Base-by-base conservation (phyloP, 2,113 vertebrate species). In the Syngnathoides biaculeatus region DNA sequence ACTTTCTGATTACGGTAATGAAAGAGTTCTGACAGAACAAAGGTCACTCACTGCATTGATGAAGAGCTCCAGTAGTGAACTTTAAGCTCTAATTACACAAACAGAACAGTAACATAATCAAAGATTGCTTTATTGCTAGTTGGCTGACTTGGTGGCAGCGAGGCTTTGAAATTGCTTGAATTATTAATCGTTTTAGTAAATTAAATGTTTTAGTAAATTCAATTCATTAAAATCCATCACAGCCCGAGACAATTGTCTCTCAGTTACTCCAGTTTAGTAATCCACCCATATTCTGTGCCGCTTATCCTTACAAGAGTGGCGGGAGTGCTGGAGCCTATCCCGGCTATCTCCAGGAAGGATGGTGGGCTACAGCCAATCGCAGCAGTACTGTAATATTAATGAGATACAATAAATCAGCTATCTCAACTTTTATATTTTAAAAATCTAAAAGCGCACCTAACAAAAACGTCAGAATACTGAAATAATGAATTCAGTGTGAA, bases 1-100 rank as follows among this genome's bases (percentile, higher is more conserved):
- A 53, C 73, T 65, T 73, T 65, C 77, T 80, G 74, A 77, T 84
- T 81, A 84, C 81, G 73, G 75, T 86, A 85, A 84, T 86, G 77
- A 62, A 42, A 20, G 19, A 77, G 65, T 84, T 78, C 65, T 17
- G 67, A 72, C 64, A 75, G 79, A 86, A 84, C 82, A 83, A 84
- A 89, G 79, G 74, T 84, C 75, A 82, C 47, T 60, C 43, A 74
- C 47, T 65, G 45, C 75, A 81, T 79, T 83, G 72, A 84, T 81
- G 68, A 74, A 78, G 68, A 67, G 62, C 60, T 66, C 65, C 48
- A 3, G 61, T 48, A 22, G 4, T 52, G 68, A 80, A 80, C 77
- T 74, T 79, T 47, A 71, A 81, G 78, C 65, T 43, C 61, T 84
- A 83, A 85, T 90, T 88, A 81, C 64, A 64, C 35, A 81, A 71